A percentile compares a stretch with the other conserved stretches of the same genome.
Conservation (phyloP, 64 coral and sea anemone genomes). For the Stylophora pistillata region DNA sequence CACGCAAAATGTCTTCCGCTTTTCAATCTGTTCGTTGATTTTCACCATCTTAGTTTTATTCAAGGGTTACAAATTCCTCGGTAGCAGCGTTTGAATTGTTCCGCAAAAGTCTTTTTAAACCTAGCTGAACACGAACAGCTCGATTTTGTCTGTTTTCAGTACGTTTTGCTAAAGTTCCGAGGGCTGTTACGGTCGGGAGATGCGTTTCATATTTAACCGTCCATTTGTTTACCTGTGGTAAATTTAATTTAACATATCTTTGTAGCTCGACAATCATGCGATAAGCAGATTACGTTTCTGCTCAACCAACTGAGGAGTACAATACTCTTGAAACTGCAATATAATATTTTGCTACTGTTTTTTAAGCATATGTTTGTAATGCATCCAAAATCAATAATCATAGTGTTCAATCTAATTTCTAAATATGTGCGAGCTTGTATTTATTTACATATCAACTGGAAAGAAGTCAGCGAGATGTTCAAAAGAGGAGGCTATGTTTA, state of each 20-base stretch:
- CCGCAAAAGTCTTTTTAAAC: not conserved
- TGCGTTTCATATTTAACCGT: not conserved
- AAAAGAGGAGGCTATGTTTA: not conserved
- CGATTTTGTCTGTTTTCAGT: not conserved
- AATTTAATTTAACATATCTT: not conserved
- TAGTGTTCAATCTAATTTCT: not conserved
- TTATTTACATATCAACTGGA: not conserved
- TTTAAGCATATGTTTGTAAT: not conserved
- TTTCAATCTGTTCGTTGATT: not conserved
- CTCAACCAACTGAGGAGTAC: too few relatives aligned
- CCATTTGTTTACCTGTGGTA: constrained; percentile 9
- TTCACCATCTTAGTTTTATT: not conserved
- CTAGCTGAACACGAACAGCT: not conserved
- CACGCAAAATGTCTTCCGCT: not conserved
- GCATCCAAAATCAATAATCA: not conserved
- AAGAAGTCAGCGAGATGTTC: not conserved
- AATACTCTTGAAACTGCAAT: not conserved
- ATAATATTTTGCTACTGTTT: not conserved
- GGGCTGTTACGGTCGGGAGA: not conserved
- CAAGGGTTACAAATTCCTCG: not conserved
- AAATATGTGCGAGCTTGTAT: not conserved
- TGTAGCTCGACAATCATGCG: constrained; percentile 9
- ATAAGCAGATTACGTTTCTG: constrained; percentile 4
- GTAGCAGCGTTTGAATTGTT: not conserved
- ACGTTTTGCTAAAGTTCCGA: not conserved